Conservation (phyloP, 2,797 vertebrate genomes). For the Prunella strophiata region DNA sequence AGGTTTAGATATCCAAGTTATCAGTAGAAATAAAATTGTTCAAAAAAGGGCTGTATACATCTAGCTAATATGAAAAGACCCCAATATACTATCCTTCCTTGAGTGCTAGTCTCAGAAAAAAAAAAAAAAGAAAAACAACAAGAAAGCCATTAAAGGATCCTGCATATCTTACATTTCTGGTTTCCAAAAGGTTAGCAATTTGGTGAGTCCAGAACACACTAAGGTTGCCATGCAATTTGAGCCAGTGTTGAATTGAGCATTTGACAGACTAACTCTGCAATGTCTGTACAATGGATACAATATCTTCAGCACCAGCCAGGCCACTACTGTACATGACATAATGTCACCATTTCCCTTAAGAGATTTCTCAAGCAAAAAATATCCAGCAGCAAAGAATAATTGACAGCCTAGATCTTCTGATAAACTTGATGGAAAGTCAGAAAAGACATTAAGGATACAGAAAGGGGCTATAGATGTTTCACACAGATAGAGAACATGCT, state of each 20-base stretch:
- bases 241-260: not conserved
- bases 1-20: not conserved
- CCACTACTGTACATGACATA: not conserved
- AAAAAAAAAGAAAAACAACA: not conserved
- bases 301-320: not conserved
- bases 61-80: not conserved
- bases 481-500: not conserved
- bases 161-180: not conserved
- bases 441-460: not conserved
- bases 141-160: not conserved
- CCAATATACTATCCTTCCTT: not conserved
- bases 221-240: not conserved
- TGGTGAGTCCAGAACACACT: not conserved
- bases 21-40: not conserved
- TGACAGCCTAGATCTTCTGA: not conserved
- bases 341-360: not conserved
- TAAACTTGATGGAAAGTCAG: not conserved
- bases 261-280: not conserved
- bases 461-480: not conserved
- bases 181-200: not conserved
- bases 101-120: not conserved
- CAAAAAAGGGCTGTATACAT: rapidly evolving
- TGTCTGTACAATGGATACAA: not conserved
- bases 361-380: not conserved
- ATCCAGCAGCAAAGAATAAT: not conserved